Conservation (phyloP, 2,888 invertebrate genomes). For the Pyrocoelia pectoralis region DNA sequence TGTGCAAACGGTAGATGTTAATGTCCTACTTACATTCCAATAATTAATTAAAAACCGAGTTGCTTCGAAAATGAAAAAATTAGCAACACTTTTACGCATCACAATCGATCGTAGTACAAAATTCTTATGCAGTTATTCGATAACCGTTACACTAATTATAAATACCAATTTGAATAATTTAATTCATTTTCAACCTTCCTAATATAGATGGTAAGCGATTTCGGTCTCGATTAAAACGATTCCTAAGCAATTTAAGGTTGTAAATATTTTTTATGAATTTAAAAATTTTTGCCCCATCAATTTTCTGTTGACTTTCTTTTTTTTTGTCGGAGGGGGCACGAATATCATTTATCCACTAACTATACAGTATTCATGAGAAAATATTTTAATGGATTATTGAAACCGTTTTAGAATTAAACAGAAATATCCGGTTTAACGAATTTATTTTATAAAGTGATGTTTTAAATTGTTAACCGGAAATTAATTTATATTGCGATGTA, state of each 20-base stretch:
- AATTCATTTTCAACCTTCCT: conserved; percentile 1
- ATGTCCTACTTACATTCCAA: no score
- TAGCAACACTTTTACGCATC: not conserved
- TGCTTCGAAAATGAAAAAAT: no score
- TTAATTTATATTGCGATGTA: conserved; percentile 43
- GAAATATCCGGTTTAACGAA: conserved; percentile 53
- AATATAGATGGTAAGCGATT: not conserved
- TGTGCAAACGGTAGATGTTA: no score
- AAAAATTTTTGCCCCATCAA: not conserved
- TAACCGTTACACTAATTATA: conserved; percentile 7
- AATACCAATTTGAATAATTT: conserved; percentile 3
- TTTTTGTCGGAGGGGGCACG: no score
- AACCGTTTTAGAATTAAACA: conserved; percentile 51
- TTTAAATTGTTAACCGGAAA: conserved; percentile 50
- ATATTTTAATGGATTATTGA: conserved; percentile 44
- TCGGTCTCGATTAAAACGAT: not conserved
- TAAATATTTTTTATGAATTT: not conserved
- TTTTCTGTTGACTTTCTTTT: no score
- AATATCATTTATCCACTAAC: not conserved
- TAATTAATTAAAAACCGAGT: no score
- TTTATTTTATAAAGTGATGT: conserved; percentile 44
- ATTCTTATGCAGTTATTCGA: not conserved
- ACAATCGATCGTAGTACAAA: not conserved
- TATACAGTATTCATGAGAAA: conserved; percentile 3
- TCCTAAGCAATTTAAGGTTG: not conserved